phyloP scores from a whole-genome alignment of 1,140 invertebrate species.

The Lysiphlebus fabarum region DNA sequence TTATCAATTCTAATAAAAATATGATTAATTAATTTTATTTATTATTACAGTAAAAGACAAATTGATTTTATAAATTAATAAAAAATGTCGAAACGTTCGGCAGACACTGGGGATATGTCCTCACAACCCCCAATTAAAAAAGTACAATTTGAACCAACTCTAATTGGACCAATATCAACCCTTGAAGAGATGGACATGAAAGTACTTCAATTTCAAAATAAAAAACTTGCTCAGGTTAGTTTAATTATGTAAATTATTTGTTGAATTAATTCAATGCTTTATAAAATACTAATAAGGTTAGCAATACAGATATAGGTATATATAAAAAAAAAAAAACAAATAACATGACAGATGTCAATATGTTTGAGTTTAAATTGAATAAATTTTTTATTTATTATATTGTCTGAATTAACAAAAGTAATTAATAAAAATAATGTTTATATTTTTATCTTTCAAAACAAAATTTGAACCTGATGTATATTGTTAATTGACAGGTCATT shows the following conservation, averaged over 20 bases:
- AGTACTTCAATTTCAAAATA: slow-evolving; percentile 94
- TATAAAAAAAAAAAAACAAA: no score
- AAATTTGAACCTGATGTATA: slow-evolving; percentile 12
- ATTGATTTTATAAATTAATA: neutral
- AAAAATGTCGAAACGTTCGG: slow-evolving; percentile 72
- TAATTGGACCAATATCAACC: slow-evolving; percentile 89
- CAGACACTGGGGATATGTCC: slow-evolving; percentile 59
- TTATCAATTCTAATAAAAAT: no score
- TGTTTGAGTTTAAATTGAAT: no score
- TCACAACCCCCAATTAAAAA: slow-evolving; percentile 81
- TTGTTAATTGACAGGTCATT: slow-evolving; percentile 18
- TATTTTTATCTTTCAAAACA: no score
- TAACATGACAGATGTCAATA: neutral
- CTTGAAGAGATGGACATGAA: slow-evolving; percentile 97
- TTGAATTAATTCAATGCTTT: no score
- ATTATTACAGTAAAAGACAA: no score
- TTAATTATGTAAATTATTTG: neutral
- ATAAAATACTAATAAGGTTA: no score
- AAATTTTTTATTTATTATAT: no score
- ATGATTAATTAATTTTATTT: no score
- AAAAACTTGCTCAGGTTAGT: slow-evolving; percentile 84
- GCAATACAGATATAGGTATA: no score
- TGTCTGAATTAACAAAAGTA: no score
- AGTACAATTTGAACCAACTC: slow-evolving; percentile 89
- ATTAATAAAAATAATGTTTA: no score